phyloP scores from a whole-genome alignment of 2,113 vertebrate genomes.

The Rhizomys pruinosus region DNA sequence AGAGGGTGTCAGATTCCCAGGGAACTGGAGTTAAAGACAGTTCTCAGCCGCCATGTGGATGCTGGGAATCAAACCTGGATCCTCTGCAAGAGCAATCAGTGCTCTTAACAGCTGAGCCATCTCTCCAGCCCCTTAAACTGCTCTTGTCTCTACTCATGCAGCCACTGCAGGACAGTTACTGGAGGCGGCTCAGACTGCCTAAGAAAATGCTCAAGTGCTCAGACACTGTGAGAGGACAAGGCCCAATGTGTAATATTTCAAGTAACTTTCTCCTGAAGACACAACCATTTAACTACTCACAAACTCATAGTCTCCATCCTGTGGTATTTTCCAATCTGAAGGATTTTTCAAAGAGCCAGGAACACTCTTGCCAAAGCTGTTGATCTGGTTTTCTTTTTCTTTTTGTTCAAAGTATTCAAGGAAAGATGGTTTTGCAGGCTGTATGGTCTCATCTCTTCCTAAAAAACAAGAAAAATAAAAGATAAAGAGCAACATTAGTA shows the following conservation, averaged over 20 bases:
- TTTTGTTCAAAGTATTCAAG: constrained; percentile 98
- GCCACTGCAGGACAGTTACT: not conserved
- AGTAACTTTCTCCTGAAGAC: not conserved
- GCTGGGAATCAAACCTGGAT: no score
- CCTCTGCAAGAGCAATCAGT: no score
- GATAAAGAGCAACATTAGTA: not conserved
- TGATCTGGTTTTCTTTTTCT: constrained; percentile 93
- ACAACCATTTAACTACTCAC: constrained; percentile 87
- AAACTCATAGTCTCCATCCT: constrained; percentile 94
- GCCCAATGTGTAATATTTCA: not conserved
- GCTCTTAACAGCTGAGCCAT: no score
- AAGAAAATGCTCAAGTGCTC: not conserved
- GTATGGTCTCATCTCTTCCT: constrained; percentile 94
- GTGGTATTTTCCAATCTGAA: constrained; percentile 91
- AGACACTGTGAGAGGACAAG: not conserved
- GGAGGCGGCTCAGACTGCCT: not conserved
- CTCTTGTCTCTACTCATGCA: not conserved
- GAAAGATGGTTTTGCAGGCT: constrained; percentile 94
- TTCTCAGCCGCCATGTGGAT: no score
- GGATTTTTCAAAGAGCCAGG: constrained; percentile 85
- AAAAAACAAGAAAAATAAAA: constrained; percentile 71
- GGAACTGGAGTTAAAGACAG: no score
- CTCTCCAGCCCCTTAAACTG: no score
- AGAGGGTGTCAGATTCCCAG: no score
- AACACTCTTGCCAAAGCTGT: constrained; percentile 87